A percentile compares a stretch with the other conserved stretches of the same genome.
phyloP scores from a whole-genome alignment of 1,140 invertebrate genomes.

The Temnothorax nylanderi region DNA sequence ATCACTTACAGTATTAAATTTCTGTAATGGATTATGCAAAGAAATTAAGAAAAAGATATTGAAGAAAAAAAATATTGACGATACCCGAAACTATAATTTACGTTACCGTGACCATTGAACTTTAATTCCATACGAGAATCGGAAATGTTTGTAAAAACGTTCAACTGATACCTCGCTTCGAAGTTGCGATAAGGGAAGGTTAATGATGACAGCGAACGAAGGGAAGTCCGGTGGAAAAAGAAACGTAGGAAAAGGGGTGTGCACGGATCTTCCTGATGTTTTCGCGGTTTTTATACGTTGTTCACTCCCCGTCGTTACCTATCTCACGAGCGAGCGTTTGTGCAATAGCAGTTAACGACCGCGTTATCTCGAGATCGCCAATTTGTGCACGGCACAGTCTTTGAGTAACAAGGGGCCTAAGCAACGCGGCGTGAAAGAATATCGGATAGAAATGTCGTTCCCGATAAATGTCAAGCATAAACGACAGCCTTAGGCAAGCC shows the following conservation, averaged over 20 bases:
- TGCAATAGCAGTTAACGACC: slow-evolving; percentile 47
- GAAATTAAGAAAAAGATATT: background rate
- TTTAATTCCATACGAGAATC: slow-evolving; percentile 7
- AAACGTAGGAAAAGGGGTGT: background rate
- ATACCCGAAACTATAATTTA: background rate
- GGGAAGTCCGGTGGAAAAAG: background rate
- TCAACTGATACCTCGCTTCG: background rate
- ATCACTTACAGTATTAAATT: too few relatives aligned
- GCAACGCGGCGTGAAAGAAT: slow-evolving; percentile 56
- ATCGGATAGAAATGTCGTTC: slow-evolving; percentile 72
- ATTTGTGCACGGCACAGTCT: slow-evolving; percentile 62
- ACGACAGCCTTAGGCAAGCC: slow-evolving; percentile 65
- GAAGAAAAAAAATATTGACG: background rate
- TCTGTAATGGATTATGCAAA: too few relatives aligned
- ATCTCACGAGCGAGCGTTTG: background rate
- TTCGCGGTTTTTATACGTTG: slow-evolving; percentile 34
- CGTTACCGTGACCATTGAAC: background rate
- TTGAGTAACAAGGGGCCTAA: slow-evolving; percentile 58
- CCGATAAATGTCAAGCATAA: slow-evolving; percentile 73
- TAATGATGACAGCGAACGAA: slow-evolving; percentile 20
- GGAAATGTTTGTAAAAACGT: slow-evolving; percentile 25
- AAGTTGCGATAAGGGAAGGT: background rate
- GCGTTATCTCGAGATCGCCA: slow-evolving; percentile 51
- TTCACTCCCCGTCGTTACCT: slow-evolving; percentile 21
- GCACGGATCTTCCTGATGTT: background rate